These are phyloP conservation scores for Laupala kohalensis DNA, from an alignment of 1,140 invertebrate species.

Conservation along the genomic window DNA sequence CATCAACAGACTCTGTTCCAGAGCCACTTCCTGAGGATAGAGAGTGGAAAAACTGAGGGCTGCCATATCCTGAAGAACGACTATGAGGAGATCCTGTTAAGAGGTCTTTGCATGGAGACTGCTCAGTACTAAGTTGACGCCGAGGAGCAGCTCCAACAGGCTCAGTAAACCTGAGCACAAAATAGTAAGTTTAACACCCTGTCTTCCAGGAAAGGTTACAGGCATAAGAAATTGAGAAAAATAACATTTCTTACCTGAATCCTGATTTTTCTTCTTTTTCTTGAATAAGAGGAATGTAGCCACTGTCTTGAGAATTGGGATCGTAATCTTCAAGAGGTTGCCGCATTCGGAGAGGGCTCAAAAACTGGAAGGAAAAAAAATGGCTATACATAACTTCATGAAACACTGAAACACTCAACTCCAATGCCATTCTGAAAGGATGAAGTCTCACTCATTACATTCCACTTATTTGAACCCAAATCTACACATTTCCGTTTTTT, in stretches of 20 bases:
- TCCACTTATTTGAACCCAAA: too few relatives aligned
- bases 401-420: too few relatives aligned
- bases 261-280: constrained; percentile 9
- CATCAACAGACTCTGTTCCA: constrained; percentile 45
- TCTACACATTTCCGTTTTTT: too few relatives aligned
- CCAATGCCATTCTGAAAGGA: too few relatives aligned
- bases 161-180: constrained; percentile 32
- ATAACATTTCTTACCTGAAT: constrained; percentile 9
- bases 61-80: not conserved
- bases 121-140: constrained; percentile 26
- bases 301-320: constrained; percentile 43
- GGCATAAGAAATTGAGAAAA: not conserved
- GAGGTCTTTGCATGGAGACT: constrained; percentile 29
- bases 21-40: constrained; percentile 29
- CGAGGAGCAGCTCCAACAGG: constrained; percentile 35
- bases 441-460: too few relatives aligned
- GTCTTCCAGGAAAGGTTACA: not conserved
- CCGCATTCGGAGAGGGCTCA: constrained; percentile 19
- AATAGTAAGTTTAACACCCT: constrained; percentile 2
- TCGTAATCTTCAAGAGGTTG: constrained; percentile 32
- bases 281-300: constrained; percentile 25
- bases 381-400: not conserved
- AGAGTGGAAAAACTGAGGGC: constrained; percentile 27
- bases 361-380: not conserved
- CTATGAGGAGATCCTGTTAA: constrained; percentile 16